A percentile compares a stretch with the other conserved stretches of the same genome.
Conservation (phyloP, 2,888 invertebrate species). For the Lasiommata megera region DNA sequence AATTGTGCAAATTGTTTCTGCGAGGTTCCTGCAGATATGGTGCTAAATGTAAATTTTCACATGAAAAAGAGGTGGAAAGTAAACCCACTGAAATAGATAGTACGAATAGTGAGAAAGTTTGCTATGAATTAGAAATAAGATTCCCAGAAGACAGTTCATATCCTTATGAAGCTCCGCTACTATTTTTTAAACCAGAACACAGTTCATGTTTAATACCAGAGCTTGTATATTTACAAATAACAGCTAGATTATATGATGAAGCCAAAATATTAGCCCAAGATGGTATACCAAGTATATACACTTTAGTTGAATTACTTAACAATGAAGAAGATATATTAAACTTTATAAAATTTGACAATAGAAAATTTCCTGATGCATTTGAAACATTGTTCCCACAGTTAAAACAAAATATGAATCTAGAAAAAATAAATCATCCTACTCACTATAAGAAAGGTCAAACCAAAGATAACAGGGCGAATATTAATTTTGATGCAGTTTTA, state of each 20-base stretch:
- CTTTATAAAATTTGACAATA: constrained; percentile 79
- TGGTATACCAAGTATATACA: constrained; percentile 87
- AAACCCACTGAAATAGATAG: constrained; percentile 45
- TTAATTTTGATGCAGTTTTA: constrained; percentile 76
- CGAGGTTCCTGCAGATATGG: constrained; percentile 88
- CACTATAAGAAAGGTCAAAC: constrained; percentile 85
- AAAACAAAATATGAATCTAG: constrained; percentile 54
- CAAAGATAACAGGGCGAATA: constrained; percentile 72
- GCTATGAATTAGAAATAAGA: constrained; percentile 87
- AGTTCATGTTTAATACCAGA: constrained; percentile 82
- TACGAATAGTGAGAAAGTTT: constrained; percentile 58
- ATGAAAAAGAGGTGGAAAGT: constrained; percentile 75
- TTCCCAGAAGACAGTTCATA: constrained; percentile 87
- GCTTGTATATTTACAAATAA: constrained; percentile 84
- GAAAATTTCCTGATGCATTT: constrained; percentile 74
- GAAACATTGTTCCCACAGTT: constrained; percentile 83
- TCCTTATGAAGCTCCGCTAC: constrained; percentile 87
- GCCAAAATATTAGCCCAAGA: constrained; percentile 83
- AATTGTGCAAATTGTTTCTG: constrained; percentile 83
- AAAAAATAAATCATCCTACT: constrained; percentile 68
- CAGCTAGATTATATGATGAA: constrained; percentile 85
- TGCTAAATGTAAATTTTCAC: constrained; percentile 87
- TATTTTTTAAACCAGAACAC: constrained; percentile 84
- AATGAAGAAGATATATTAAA: constrained; percentile 84
- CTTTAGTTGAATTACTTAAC: constrained; percentile 85